Evolutionary conservation across 1,140 invertebrate genomes (phyloP).

Genomic region (Anoplophora glabripennis): DNA sequence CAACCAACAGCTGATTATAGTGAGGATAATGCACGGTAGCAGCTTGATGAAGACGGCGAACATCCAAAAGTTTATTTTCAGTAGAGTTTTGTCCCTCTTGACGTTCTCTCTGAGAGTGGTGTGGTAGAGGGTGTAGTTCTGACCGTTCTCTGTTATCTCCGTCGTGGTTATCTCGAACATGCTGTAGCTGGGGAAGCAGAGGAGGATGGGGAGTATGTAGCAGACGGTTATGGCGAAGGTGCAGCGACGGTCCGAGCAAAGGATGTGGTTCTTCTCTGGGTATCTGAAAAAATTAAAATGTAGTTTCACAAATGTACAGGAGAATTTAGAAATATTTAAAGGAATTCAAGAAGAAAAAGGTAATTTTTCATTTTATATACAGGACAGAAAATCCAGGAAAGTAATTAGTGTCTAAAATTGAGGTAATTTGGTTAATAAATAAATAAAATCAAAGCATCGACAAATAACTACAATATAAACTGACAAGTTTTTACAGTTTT

Average conservation of each 20-base stretch:
- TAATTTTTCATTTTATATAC: no score
- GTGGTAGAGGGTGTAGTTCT: slow-evolving; percentile 59
- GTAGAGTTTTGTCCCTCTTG: slow-evolving; percentile 55
- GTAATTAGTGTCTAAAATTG: no score
- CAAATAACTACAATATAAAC: no score
- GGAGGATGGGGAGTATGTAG: slow-evolving; percentile 69
- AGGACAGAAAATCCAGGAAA: no score
- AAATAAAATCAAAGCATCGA: no score
- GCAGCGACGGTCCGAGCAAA: slow-evolving; percentile 69
- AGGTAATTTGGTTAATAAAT: no score
- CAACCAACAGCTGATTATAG: slow-evolving; percentile 76
- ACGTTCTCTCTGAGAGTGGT: slow-evolving; percentile 61
- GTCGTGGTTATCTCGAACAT: slow-evolving; percentile 60
- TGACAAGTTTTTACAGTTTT: no score
- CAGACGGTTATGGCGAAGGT: slow-evolving; percentile 70
- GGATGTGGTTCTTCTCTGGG: slow-evolving; percentile 57
- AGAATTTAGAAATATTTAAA: no score
- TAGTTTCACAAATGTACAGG: no score
- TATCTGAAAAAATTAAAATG: slow-evolving; percentile 50
- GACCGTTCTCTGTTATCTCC: slow-evolving; percentile 46
- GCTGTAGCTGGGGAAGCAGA: slow-evolving; percentile 77
- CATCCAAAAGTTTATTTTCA: slow-evolving; percentile 83
- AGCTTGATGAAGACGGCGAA: slow-evolving; percentile 82
- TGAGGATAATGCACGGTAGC: slow-evolving; percentile 79
- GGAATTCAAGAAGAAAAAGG: no score